Base-by-base conservation (phyloP, 2,888 invertebrate genomes). In the Teinopalpus imperialis region DNA sequence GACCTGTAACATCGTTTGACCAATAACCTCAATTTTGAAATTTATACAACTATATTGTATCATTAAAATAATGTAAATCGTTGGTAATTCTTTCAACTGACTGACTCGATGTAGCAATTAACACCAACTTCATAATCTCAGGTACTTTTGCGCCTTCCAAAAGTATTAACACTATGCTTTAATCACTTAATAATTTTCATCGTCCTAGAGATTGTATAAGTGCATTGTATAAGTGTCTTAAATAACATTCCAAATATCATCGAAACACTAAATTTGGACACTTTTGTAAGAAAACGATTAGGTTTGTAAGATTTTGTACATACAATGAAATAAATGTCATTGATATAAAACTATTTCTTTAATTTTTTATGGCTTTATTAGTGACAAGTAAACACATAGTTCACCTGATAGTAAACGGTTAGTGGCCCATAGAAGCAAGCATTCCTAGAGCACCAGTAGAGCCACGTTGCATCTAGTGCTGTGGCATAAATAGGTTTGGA, bases 271-370 rank as follows among this genome's bases (percentile, higher is more conserved):
- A 76, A 82, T 82, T 86, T 87, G 81, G 83, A 86, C 85, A 88
- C 85, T 87, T 88, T 87, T 87, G 83, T 88, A 87, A 75, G 81
- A 78, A 72, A 77, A 82, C 66, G 66, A 73, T 71, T 86, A 87
- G 82, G 80, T 83, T 78, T 85, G 49, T 86, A 86, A 87, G 88
- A 78, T 88, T 88, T 88, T 88, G 88, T 88, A 88, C 86, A 88
- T 88, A 88, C 79, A 82, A 85, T 81, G 76, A 85, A 85, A 87
- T 87, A 88, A 87, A 87, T 88, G 87, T 85, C 85, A 86, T 86
- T 87, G 81, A 81, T 74, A 78, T 75, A 80, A 71, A 71, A 61
- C 58, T 51, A 10, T 27, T 45, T 57, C 55, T 52, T 57, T 74
- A 70, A 73, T 70, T 66, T n/a, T n/a, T n/a, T n/a, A n/a, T n/a